A percentile compares a stretch with the other conserved stretches of the same genome.
phyloP scores from a whole-genome alignment of 2,797 vertebrate species.

The Gallinago stenura region DNA sequence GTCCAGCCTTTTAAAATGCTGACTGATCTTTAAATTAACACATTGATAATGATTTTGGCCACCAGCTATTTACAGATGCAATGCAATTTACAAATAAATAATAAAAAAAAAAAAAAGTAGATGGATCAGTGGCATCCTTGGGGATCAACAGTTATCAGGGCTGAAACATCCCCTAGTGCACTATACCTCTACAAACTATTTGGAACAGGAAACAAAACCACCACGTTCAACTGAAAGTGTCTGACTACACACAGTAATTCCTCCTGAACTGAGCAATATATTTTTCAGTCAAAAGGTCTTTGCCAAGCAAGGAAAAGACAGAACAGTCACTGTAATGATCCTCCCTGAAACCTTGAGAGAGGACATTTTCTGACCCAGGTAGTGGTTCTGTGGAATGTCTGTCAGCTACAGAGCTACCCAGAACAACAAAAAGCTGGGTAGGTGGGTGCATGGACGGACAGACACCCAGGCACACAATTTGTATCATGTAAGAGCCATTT shows the following conservation, averaged over 20 bases:
- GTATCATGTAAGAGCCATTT: neutral
- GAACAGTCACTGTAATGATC: neutral
- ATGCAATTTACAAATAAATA: constrained; percentile 28
- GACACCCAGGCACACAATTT: neutral
- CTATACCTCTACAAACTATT: neutral
- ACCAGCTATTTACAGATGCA: constrained; percentile 41
- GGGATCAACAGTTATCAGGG: neutral
- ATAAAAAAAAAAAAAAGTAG: accelerated
- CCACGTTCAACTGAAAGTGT: neutral
- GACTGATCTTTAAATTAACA: constrained; percentile 59
- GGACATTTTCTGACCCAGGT: neutral
- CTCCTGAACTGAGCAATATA: neutral
- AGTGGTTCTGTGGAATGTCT: neutral
- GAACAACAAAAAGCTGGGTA: neutral
- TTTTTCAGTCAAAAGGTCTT: constrained; percentile 30
- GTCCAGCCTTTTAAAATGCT: constrained; percentile 38
- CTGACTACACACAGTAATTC: neutral
- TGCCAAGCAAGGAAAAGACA: constrained; percentile 2
- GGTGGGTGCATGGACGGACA: neutral
- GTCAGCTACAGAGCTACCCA: neutral
- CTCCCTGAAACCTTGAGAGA: neutral
- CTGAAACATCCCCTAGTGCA: neutral
- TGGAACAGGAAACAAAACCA: neutral
- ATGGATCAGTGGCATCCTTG: constrained; percentile 12
- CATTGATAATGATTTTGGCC: constrained; percentile 38